Evolutionary conservation across 2,113 vertebrate species (phyloP).

Genomic region (Lutjanus erythropterus): DNA sequence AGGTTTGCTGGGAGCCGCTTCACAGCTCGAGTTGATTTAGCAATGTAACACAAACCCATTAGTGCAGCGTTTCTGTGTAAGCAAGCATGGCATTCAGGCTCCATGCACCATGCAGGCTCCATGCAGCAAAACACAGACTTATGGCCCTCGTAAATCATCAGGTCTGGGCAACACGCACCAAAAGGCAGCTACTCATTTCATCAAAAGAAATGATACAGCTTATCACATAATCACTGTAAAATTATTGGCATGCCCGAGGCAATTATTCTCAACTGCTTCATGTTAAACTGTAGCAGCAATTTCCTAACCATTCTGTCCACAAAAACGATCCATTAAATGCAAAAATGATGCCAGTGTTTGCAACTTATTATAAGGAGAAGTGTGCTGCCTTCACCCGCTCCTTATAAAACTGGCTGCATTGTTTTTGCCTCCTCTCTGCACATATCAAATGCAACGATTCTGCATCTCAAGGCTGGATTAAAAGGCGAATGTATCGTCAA

Average conservation of each 20-base stretch:
- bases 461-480: neutral
- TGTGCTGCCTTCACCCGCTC: constrained; percentile 1
- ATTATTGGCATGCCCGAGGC: constrained; percentile 55
- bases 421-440: neutral
- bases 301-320: constrained; percentile 55
- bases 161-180: constrained; percentile 47
- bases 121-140: constrained; percentile 54
- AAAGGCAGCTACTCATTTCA: constrained; percentile 60
- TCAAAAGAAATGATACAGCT: constrained; percentile 70
- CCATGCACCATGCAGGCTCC: constrained; percentile 61
- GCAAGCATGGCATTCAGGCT: constrained; percentile 63
- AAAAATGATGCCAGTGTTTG: constrained; percentile 47
- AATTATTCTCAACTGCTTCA: constrained; percentile 66
- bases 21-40: constrained; percentile 79
- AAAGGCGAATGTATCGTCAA: no score
- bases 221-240: constrained; percentile 74
- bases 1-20: constrained; percentile 77
- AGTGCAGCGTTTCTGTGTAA: constrained; percentile 70
- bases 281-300: constrained; percentile 56
- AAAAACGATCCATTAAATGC: constrained; percentile 48
- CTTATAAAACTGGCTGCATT: constrained; percentile 1
- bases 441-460: neutral
- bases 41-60: constrained; percentile 78
- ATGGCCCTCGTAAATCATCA: constrained; percentile 58
- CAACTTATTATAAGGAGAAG: constrained; percentile 19